These are phyloP conservation scores for Laothoe populi DNA, from an alignment of 2,888 invertebrate species.

Conservation along the genomic window DNA sequence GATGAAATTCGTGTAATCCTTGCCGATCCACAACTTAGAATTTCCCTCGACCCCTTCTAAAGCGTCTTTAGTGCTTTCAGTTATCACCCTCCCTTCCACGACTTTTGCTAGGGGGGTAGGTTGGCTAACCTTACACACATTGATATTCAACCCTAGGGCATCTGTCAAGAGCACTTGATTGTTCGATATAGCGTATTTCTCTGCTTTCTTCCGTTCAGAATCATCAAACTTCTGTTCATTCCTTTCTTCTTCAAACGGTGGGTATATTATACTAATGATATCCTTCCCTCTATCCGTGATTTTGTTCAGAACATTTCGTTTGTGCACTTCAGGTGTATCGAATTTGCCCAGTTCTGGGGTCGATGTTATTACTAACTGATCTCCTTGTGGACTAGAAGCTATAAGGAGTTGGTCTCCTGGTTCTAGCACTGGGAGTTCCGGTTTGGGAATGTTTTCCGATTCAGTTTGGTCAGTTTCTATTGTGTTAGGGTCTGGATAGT, in stretches of 20 bases:
- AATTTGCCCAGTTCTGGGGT: slow-evolving; percentile 41
- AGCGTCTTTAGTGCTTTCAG: slow-evolving; percentile 65
- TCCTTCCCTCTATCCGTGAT: slow-evolving; percentile 76
- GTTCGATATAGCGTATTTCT: slow-evolving; percentile 75
- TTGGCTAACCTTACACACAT: slow-evolving; percentile 49
- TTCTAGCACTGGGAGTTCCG: slow-evolving; percentile 82
- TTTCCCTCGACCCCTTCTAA: slow-evolving; percentile 85
- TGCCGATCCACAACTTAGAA: slow-evolving; percentile 96
- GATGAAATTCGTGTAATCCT: slow-evolving; percentile 98
- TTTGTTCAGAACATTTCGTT: slow-evolving; percentile 74
- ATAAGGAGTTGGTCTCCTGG: slow-evolving; percentile 87
- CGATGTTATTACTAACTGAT: not conserved
- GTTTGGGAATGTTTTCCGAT: slow-evolving; percentile 49
- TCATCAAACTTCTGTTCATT: slow-evolving; percentile 76
- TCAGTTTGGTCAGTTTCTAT: slow-evolving; percentile 35
- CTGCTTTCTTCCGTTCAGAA: slow-evolving; percentile 74
- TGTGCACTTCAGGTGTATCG: slow-evolving; percentile 63
- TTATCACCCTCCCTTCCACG: slow-evolving; percentile 69
- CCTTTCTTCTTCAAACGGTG: slow-evolving; percentile 71
- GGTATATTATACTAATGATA: slow-evolving; percentile 76
- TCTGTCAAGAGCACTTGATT: slow-evolving; percentile 73
- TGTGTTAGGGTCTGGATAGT: slow-evolving; percentile 37
- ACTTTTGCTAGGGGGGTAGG: slow-evolving; percentile 72
- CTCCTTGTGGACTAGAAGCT: slow-evolving; percentile 47
- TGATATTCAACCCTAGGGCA: slow-evolving; percentile 47